A percentile compares a stretch with the other conserved stretches of the same genome.
These are phyloP conservation scores for Philereme vetulata DNA, from an alignment of 2,888 invertebrate species.

Conservation along the genomic window DNA sequence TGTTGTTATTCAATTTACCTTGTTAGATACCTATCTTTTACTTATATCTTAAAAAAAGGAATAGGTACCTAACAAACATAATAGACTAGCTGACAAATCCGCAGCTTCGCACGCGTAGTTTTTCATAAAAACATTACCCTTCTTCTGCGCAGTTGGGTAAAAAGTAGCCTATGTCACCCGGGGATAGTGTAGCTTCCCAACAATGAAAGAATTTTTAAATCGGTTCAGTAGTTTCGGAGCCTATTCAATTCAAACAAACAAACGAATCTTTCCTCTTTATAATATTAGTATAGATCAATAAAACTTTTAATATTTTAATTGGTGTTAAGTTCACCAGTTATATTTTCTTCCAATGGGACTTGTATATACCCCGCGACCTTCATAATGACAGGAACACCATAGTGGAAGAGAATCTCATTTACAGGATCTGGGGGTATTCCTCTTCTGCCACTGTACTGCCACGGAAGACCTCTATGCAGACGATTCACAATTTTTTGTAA, in stretches of 20 bases:
- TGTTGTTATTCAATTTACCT: no score
- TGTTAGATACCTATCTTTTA: background rate
- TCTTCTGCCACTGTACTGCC: constrained; percentile 18
- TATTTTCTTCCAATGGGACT: constrained; percentile 39
- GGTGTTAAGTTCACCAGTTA: background rate
- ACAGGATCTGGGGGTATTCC: constrained; percentile 32
- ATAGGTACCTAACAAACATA: background rate
- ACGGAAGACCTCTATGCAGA: constrained; percentile 2
- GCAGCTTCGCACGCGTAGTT: no score
- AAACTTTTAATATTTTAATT: background rate
- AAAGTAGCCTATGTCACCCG: no score
- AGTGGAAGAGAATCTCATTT: constrained; percentile 49
- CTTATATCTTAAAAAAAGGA: background rate
- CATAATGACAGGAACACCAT: constrained; percentile 60
- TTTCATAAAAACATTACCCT: no score
- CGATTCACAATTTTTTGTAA: constrained; percentile 22
- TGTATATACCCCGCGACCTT: constrained; percentile 58
- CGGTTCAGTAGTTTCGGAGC: no score
- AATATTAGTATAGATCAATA: no score
- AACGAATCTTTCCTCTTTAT: no score
- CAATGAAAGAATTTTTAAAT: no score
- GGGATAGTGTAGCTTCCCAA: no score
- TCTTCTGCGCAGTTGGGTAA: no score
- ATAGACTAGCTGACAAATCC: no score
- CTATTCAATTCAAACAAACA: no score